Percentiles rank a stretch among this genome's conserved stretches.
Evolutionary conservation across 2,113 vertebrate genomes (phyloP).

Genomic region (Pituophis catenifer): DNA sequence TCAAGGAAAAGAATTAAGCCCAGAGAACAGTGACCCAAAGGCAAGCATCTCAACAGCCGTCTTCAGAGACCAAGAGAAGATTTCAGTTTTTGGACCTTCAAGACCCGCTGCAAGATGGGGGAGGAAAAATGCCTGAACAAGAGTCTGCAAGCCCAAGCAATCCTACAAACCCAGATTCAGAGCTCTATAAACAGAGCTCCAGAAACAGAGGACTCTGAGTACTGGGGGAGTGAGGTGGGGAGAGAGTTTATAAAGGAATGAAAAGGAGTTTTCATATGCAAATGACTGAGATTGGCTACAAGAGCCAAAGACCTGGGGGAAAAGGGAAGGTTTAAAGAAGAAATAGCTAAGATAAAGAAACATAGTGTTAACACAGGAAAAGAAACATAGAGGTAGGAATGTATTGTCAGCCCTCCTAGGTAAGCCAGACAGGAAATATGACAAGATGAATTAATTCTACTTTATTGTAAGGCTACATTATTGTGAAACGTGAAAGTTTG

Average conservation of each 20-base stretch:
- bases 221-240: background rate
- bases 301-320: background rate
- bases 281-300: background rate
- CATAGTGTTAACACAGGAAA: background rate
- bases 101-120: background rate
- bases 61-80: background rate
- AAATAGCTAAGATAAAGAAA: background rate
- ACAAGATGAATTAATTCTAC: background rate
- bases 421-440: background rate
- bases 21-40: background rate
- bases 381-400: background rate
- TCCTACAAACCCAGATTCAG: background rate
- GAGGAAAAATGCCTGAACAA: background rate
- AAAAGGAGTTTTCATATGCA: background rate
- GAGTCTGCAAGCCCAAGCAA: background rate
- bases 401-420: background rate
- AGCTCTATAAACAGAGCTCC: background rate
- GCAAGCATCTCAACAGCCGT: background rate
- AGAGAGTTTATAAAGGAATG: background rate
- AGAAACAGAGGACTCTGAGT: background rate
- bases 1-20: background rate
- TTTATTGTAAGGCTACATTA: background rate
- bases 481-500: background rate
- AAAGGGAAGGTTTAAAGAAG: background rate
- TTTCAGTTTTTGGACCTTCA: background rate